Evolutionary conservation across 2,797 vertebrate genomes (phyloP).

Genomic region (Parotocinclus haroldoi): DNA sequence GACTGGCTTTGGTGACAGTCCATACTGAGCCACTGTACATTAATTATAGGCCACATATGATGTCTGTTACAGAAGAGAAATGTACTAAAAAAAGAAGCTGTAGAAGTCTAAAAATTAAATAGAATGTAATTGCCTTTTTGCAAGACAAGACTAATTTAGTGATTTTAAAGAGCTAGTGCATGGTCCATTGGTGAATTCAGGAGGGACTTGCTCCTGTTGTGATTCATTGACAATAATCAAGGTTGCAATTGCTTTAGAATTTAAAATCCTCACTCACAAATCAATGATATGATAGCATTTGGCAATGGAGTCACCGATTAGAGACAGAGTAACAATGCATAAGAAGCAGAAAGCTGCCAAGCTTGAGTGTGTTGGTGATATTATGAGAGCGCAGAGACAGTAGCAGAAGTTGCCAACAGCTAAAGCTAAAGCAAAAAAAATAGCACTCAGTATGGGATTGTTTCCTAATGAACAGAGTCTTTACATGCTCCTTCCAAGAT

Average conservation of each 20-base stretch:
- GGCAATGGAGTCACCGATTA: slow-evolving; percentile 50
- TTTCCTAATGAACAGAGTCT: slow-evolving; percentile 46
- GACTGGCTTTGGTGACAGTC: slow-evolving; percentile 40
- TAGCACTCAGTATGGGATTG: slow-evolving; percentile 22
- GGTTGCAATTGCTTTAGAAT: slow-evolving; percentile 41
- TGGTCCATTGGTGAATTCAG: slow-evolving; percentile 10
- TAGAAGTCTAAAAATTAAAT: slow-evolving; percentile 51
- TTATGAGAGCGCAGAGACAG: slow-evolving; percentile 42
- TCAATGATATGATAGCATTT: slow-evolving; percentile 44
- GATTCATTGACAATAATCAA: slow-evolving; percentile 45
- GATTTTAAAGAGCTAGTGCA: slow-evolving; percentile 13
- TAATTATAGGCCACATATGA: slow-evolving; percentile 37
- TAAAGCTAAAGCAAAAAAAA: slow-evolving; percentile 30
- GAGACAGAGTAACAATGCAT: slow-evolving; percentile 47
- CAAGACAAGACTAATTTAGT: slow-evolving; percentile 27
- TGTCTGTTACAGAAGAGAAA: slow-evolving; percentile 35
- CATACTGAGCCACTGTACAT: slow-evolving; percentile 49
- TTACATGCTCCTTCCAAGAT: slow-evolving; percentile 18
- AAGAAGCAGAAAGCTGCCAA: slow-evolving; percentile 45
- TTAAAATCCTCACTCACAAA: slow-evolving; percentile 46
- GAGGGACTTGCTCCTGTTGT: slow-evolving; percentile 30
- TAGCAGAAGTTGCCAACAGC: slow-evolving; percentile 37
- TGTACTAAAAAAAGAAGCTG: slow-evolving; percentile 26
- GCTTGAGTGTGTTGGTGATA: slow-evolving; percentile 38
- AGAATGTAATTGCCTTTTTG: slow-evolving; percentile 39